These are phyloP conservation scores for Babylonia areolata DNA, from an alignment of 1,140 invertebrate genomes.

Conservation along the genomic window DNA sequence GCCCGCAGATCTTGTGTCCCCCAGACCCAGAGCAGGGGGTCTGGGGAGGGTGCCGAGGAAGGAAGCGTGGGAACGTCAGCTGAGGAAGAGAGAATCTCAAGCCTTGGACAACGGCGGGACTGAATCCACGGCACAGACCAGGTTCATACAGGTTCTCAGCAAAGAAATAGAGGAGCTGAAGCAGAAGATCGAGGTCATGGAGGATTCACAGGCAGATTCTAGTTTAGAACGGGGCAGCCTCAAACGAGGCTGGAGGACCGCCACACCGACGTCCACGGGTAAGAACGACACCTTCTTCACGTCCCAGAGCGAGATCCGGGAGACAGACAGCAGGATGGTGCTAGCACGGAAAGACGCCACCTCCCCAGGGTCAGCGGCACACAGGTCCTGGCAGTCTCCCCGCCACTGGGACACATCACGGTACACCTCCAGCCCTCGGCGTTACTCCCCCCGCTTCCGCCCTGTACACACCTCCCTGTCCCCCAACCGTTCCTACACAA, in stretches of 20 bases:
- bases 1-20: slow-evolving; percentile 8
- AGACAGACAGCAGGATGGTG: slow-evolving; percentile 24
- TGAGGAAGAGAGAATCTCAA: slow-evolving; percentile 13
- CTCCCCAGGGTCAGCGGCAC: not conserved
- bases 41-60: slow-evolving; percentile 37
- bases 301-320: slow-evolving; percentile 19
- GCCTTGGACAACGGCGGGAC: not conserved
- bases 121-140: slow-evolving; percentile 42
- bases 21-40: slow-evolving; percentile 28
- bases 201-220: slow-evolving; percentile 38
- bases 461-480: not conserved
- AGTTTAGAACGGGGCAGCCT: not conserved
- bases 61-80: slow-evolving; percentile 51
- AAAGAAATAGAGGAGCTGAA: slow-evolving; percentile 62
- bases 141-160: slow-evolving; percentile 49
- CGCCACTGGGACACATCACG: slow-evolving; percentile 11
- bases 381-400: not conserved
- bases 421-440: not conserved
- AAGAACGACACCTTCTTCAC: slow-evolving; percentile 1
- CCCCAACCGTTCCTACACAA: not conserved
- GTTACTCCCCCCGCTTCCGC: not conserved
- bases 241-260: not conserved
- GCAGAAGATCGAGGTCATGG: slow-evolving; percentile 56
- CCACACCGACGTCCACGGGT: not conserved
- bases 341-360: not conserved